Evolutionary conservation across 1,140 invertebrate species (phyloP).

Genomic region (Diorhabda elongata): DNA sequence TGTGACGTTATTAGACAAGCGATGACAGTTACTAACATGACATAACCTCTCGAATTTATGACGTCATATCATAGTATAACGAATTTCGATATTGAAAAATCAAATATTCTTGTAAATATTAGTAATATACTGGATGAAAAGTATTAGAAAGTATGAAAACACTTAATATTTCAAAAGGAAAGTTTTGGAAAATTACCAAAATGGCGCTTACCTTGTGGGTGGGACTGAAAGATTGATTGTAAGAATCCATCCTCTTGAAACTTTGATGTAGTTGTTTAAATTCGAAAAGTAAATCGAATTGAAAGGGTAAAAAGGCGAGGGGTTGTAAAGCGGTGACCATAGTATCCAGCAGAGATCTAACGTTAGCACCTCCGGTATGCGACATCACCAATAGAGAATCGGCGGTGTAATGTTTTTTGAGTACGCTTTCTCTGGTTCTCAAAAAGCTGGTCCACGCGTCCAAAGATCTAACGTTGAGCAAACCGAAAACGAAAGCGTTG

Average conservation of each 20-base stretch:
- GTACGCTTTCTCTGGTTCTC: conserved; percentile 72
- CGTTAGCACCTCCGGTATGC: conserved; percentile 59
- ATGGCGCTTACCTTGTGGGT: conserved; percentile 38
- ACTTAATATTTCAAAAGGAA: no score
- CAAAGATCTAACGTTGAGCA: conserved; percentile 76
- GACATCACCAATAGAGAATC: conserved; percentile 67
- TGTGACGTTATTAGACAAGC: no score
- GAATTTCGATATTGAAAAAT: no score
- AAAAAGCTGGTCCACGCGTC: conserved; percentile 84
- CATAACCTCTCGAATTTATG: no score
- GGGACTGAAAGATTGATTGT: conserved; percentile 42
- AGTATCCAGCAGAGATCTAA: conserved; percentile 64
- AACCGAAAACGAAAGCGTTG: conserved; percentile 83
- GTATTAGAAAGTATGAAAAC: no score
- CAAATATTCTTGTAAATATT: no score
- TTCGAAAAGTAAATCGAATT: conserved; percentile 76
- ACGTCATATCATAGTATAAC: no score
- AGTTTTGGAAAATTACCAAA: no score
- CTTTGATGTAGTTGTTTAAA: conserved; percentile 71
- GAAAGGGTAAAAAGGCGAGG: conserved; percentile 71
- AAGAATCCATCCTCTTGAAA: conserved; percentile 62
- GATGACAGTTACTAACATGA: no score
- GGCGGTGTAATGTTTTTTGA: conserved; percentile 75
- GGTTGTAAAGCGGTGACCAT: conserved; percentile 71
- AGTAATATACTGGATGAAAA: no score